These are phyloP conservation scores for Pan paniscus DNA, from an alignment of 2,113 vertebrate species.

Conservation along the genomic window DNA sequence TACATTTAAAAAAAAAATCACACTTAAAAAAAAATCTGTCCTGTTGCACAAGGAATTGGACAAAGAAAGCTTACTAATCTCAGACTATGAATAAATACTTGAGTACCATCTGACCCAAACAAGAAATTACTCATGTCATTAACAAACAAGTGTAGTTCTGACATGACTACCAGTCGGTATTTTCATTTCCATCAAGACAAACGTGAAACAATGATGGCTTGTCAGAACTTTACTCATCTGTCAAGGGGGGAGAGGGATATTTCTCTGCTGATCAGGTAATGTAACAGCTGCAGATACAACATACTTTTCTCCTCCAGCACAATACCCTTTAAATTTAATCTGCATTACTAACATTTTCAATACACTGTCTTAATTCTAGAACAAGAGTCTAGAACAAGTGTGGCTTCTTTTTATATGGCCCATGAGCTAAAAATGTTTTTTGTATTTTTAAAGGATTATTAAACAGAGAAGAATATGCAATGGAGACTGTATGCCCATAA, in stretches of 20 bases:
- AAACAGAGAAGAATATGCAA: slow-evolving; percentile 5
- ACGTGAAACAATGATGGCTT: neutral
- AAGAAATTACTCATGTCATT: slow-evolving; percentile 16
- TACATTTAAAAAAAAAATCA: neutral
- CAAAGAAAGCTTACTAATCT: slow-evolving; percentile 4
- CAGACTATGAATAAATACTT: slow-evolving; percentile 32
- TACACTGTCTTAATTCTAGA: slow-evolving; percentile 26
- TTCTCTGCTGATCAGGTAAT: neutral
- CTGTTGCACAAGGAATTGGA: neutral
- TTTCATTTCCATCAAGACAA: slow-evolving; percentile 23
- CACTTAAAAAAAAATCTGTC: neutral
- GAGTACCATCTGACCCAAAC: slow-evolving; percentile 13
- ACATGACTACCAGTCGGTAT: neutral
- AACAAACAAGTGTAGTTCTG: neutral
- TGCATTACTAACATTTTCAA: slow-evolving; percentile 10
- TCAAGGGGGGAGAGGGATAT: neutral
- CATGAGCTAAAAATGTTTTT: neutral
- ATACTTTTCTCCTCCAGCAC: neutral
- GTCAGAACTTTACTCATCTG: neutral
- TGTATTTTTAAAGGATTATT: neutral
- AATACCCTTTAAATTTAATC: neutral
- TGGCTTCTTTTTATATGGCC: neutral
- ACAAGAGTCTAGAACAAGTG: neutral
- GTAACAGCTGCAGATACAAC: neutral
- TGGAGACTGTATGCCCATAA: neutral